Conservation (phyloP, 2,888 invertebrate species). For the Cheilosia urbana region DNA sequence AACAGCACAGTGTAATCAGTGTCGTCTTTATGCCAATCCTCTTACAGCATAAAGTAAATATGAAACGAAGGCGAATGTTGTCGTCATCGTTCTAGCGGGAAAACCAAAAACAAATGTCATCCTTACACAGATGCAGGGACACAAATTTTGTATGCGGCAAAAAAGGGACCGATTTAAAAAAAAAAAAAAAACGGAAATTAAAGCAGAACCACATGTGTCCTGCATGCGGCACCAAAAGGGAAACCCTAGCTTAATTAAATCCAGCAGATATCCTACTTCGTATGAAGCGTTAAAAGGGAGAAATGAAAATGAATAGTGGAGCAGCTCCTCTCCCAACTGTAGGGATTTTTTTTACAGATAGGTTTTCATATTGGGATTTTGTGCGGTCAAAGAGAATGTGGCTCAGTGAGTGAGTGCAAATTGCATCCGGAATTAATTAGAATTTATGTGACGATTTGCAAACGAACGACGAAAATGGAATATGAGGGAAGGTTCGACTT, state of each 20-base stretch:
- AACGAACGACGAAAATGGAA: no score
- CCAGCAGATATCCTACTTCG: slow-evolving; percentile 22
- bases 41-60: slow-evolving; percentile 24
- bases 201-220: slow-evolving; percentile 36
- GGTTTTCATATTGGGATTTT: no score
- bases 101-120: slow-evolving; percentile 47
- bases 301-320: not conserved
- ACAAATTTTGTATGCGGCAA: slow-evolving; percentile 25
- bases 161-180: slow-evolving; percentile 24
- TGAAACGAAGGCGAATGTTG: slow-evolving; percentile 21
- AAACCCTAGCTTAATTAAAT: slow-evolving; percentile 60
- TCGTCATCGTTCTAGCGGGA: slow-evolving; percentile 11
- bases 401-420: slow-evolving; percentile 14
- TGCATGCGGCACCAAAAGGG: slow-evolving; percentile 7
- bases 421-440: slow-evolving; percentile 46
- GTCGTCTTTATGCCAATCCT: not conserved
- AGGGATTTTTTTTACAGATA: not conserved
- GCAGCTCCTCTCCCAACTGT: not conserved
- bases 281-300: slow-evolving; percentile 6
- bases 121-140: slow-evolving; percentile 41
- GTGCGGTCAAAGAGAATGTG: slow-evolving; percentile 35
- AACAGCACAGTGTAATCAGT: slow-evolving; percentile 22
- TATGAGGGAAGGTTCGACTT: not conserved
- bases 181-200: not conserved
- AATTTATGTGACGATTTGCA: slow-evolving; percentile 27